phyloP scores from a whole-genome alignment of 2,888 invertebrate species.

The Ophion costatus region DNA sequence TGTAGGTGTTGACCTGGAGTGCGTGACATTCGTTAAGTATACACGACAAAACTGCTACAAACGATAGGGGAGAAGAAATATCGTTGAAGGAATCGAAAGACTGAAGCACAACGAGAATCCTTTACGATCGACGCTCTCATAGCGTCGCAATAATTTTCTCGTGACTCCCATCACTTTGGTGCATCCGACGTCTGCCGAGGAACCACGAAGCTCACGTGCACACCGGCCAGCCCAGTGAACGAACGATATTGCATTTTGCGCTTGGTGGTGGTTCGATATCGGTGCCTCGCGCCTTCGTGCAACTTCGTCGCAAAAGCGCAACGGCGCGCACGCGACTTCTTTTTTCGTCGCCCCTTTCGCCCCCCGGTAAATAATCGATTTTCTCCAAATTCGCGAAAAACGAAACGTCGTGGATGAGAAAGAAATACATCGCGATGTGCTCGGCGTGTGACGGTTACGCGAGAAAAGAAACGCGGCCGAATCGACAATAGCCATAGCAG shows the following conservation, averaged over 20 bases:
- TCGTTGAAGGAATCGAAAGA: background rate
- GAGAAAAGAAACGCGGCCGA: background rate
- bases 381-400: background rate
- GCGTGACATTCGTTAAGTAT: background rate
- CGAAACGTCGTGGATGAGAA: background rate
- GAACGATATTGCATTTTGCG: slow-evolving; percentile 25
- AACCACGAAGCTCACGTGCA: slow-evolving; percentile 3
- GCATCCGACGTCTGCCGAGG: slow-evolving; percentile 24
- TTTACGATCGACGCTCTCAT: background rate
- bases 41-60: no score
- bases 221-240: slow-evolving; percentile 38
- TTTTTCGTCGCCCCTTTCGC: background rate
- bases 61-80: no score
- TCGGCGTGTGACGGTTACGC: background rate
- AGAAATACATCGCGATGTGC: no score
- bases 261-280: slow-evolving; percentile 11
- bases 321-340: background rate
- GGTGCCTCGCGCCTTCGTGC: background rate
- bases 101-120: background rate
- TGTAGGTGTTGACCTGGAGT: background rate
- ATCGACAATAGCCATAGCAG: background rate
- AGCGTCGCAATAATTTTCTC: slow-evolving; percentile 9
- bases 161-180: slow-evolving; percentile 10
- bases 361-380: background rate
- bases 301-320: background rate